Conservation (phyloP, 2,888 invertebrate genomes). For the Masnerella sp. region DNA sequence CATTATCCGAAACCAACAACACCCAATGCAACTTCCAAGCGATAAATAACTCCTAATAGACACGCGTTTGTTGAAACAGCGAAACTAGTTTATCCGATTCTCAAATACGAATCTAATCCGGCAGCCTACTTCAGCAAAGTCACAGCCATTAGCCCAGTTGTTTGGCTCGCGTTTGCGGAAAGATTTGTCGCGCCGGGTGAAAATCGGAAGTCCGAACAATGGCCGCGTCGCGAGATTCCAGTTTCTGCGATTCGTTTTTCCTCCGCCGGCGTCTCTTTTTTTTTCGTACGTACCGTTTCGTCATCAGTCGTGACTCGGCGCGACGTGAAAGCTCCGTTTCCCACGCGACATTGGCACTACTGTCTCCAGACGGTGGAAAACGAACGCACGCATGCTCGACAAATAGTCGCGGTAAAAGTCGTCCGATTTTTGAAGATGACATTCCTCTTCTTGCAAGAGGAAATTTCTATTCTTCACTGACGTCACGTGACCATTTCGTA, state of each 20-base stretch:
- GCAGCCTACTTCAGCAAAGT: slow-evolving; percentile 63
- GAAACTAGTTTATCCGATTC: slow-evolving; percentile 50
- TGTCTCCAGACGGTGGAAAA: slow-evolving; percentile 50
- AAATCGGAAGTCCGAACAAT: slow-evolving; percentile 53
- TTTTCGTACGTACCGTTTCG: slow-evolving; percentile 27
- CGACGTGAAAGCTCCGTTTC: slow-evolving; percentile 59
- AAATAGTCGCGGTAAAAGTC: slow-evolving; percentile 37
- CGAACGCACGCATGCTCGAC: slow-evolving; percentile 35
- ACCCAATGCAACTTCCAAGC: too few relatives aligned
- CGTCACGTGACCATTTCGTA: too few relatives aligned
- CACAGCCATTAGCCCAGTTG: slow-evolving; percentile 67
- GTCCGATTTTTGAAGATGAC: background rate
- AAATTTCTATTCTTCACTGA: too few relatives aligned
- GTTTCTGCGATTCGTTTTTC: slow-evolving; percentile 51
- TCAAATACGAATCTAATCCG: slow-evolving; percentile 47
- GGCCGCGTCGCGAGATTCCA: slow-evolving; percentile 39
- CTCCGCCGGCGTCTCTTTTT: slow-evolving; percentile 22
- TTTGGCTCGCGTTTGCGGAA: slow-evolving; percentile 54
- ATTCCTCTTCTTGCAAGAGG: background rate
- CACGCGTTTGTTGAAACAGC: slow-evolving; percentile 25
- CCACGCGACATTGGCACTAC: slow-evolving; percentile 59
- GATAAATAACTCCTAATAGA: slow-evolving; percentile 21
- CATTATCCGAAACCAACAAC: too few relatives aligned
- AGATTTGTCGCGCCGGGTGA: slow-evolving; percentile 35
- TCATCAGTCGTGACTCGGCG: slow-evolving; percentile 54